phyloP scores from a whole-genome alignment of 1,140 invertebrate species.

The Yoshiicerus persimilis region DNA sequence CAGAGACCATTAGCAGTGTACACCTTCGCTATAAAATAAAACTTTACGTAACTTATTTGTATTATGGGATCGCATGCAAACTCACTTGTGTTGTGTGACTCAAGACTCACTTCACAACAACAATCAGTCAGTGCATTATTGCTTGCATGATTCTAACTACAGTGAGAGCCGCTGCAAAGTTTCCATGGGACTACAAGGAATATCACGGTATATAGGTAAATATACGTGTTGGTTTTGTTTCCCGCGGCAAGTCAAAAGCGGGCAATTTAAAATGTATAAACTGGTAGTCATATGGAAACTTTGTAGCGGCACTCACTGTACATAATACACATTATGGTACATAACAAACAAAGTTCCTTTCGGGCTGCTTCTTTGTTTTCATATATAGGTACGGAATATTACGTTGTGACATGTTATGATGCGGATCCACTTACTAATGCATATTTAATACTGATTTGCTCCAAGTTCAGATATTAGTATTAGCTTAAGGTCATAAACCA shows the following conservation, averaged over 20 bases:
- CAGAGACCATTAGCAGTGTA: background rate
- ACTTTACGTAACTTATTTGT: background rate
- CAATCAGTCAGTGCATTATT: background rate
- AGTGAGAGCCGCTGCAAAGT: too few relatives aligned
- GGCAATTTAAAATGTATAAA: background rate
- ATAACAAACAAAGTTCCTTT: background rate
- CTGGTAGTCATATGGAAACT: background rate
- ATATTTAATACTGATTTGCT: constrained; percentile 5
- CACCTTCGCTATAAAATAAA: background rate
- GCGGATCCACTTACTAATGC: background rate
- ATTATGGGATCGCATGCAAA: background rate
- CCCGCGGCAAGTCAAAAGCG: background rate
- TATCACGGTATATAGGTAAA: too few relatives aligned
- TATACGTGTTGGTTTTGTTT: too few relatives aligned
- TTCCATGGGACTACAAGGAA: too few relatives aligned
- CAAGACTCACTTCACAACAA: background rate
- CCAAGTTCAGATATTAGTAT: too few relatives aligned
- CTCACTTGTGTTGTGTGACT: background rate
- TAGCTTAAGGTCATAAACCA: background rate
- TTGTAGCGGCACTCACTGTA: too few relatives aligned
- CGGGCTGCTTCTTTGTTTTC: background rate
- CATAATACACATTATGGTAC: background rate
- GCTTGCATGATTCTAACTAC: background rate
- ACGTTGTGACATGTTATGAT: background rate
- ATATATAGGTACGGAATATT: too few relatives aligned